phyloP scores from a whole-genome alignment of 2,797 vertebrate genomes.

The Limosa lapponica region DNA sequence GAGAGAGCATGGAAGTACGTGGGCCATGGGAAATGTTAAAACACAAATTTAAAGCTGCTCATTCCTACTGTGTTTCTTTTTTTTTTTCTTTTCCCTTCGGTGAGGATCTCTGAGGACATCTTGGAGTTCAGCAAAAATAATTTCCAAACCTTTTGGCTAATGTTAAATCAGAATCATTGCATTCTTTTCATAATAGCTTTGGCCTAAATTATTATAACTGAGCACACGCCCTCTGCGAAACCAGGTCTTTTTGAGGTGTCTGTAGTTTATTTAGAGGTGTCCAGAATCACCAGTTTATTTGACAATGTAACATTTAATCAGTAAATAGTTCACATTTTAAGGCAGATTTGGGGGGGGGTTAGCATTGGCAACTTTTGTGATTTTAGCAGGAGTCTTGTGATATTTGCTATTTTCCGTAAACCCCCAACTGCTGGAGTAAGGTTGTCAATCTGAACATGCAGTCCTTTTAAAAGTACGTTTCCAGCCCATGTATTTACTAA shows the following conservation, averaged over 20 bases:
- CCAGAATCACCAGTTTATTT: neutral
- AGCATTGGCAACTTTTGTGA: neutral
- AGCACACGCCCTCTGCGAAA: neutral
- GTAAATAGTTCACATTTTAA: neutral
- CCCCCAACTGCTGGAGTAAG: neutral
- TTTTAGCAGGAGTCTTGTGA: neutral
- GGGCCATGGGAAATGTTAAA: neutral
- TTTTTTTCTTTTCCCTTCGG: neutral
- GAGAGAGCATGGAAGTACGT: fast-evolving
- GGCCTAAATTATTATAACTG: neutral
- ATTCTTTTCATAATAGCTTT: neutral
- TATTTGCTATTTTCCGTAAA: constrained; percentile 23
- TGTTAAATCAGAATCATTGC: neutral
- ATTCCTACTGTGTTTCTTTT: neutral
- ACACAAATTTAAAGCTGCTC: neutral
- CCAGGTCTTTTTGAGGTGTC: constrained; percentile 2
- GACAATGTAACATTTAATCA: neutral
- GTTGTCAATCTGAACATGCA: neutral
- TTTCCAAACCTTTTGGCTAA: neutral
- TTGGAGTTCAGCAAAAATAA: neutral
- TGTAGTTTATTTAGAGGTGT: neutral
- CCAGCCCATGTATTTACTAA: neutral
- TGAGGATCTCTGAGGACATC: neutral
- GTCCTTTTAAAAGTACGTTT: neutral
- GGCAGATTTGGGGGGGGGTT: neutral